A percentile compares a stretch with the other conserved stretches of the same genome.
phyloP scores from a whole-genome alignment of 2,888 invertebrate species.

The Toxonevra muliebris region DNA sequence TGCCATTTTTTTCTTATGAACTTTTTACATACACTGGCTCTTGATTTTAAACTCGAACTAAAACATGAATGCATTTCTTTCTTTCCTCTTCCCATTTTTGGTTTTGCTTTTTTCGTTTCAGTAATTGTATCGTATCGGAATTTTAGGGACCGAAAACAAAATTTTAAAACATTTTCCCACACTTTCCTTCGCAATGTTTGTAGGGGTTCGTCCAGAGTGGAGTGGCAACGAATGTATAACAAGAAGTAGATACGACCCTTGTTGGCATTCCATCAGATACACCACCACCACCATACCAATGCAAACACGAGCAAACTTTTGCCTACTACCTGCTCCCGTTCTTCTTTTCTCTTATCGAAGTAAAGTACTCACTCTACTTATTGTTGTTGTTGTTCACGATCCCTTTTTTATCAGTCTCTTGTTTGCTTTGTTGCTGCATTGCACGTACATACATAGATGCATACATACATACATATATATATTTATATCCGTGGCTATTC shows the following conservation, averaged over 20 bases:
- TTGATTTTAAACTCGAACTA: slow-evolving; percentile 21
- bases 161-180: slow-evolving; percentile 60
- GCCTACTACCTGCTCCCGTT: too few species aligned
- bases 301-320: too few species aligned
- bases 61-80: slow-evolving; percentile 30
- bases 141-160: slow-evolving; percentile 32
- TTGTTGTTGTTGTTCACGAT: slow-evolving; percentile 10
- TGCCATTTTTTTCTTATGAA: slow-evolving; percentile 59
- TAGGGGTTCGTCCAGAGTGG: too few species aligned
- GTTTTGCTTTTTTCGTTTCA: slow-evolving; percentile 7
- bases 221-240: not conserved
- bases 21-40: slow-evolving; percentile 36
- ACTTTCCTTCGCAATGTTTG: slow-evolving; percentile 45
- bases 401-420: not conserved
- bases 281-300: slow-evolving; percentile 17
- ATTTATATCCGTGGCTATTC: slow-evolving; percentile 24
- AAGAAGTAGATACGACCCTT: slow-evolving; percentile 12
- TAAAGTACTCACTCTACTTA: not conserved
- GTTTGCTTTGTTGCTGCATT: not conserved
- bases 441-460: too few species aligned
- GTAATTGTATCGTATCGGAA: slow-evolving; percentile 25
- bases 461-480: too few species aligned
- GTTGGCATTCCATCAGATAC: slow-evolving; percentile 12
- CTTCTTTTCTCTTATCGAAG: too few species aligned
- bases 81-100: slow-evolving; percentile 2